Evolutionary conservation across 1,140 invertebrate species (phyloP).

Genomic region (Drosophila teissieri): DNA sequence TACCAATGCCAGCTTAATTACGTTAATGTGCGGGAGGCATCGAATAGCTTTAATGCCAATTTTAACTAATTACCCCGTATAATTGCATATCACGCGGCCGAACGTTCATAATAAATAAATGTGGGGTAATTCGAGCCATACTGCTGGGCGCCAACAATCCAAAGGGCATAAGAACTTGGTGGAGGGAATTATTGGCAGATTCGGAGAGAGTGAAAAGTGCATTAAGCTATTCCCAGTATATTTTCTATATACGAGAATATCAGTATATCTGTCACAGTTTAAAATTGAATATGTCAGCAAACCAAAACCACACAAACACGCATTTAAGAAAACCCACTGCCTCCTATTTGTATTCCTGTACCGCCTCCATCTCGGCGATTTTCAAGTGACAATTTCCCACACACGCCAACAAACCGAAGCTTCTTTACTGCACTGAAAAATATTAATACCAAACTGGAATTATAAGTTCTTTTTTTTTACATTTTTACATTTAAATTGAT

Average conservation of each 20-base stretch:
- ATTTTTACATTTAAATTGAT: too few relatives aligned
- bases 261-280: constrained; percentile 39
- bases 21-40: constrained; percentile 33
- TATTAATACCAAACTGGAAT: too few relatives aligned
- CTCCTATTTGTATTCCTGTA: constrained; percentile 21
- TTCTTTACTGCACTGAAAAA: constrained; percentile 15
- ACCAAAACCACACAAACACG: neutral
- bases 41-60: constrained; percentile 50
- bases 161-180: constrained; percentile 4
- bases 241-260: constrained; percentile 10
- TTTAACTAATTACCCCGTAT: constrained; percentile 70
- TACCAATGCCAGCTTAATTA: constrained; percentile 67
- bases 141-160: constrained; percentile 8
- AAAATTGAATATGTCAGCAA: constrained; percentile 50
- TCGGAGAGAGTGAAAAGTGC: neutral
- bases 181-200: neutral
- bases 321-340: neutral
- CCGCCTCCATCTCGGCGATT: constrained; percentile 54
- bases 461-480: too few relatives aligned
- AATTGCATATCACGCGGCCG: constrained; percentile 41
- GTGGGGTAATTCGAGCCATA: neutral
- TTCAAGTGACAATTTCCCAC: constrained; percentile 76
- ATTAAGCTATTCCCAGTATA: constrained; percentile 24
- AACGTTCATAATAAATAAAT: constrained; percentile 11
- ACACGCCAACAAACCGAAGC: constrained; percentile 51